These are phyloP conservation scores for Papilio demoleus DNA, from an alignment of 2,888 invertebrate species.

Conservation along the genomic window DNA sequence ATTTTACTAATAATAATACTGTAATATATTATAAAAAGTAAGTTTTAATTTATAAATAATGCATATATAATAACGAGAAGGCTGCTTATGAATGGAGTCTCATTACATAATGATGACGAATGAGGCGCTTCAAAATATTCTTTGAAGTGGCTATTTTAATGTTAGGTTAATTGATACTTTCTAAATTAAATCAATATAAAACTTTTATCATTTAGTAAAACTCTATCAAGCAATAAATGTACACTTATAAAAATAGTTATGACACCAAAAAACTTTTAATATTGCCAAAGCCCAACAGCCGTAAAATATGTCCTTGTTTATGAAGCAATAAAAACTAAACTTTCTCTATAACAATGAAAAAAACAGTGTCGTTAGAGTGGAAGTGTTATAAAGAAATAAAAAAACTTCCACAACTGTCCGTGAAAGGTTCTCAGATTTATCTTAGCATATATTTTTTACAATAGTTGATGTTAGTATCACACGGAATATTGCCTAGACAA, in stretches of 20 bases:
- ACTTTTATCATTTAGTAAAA: not conserved
- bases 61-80: too few species aligned
- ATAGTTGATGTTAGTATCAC: constrained; percentile 11
- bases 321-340: constrained; percentile 36
- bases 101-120: too few species aligned
- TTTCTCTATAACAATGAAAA: constrained; percentile 32
- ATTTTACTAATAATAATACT: too few species aligned
- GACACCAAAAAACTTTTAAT: constrained; percentile 31
- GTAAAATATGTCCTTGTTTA: constrained; percentile 36
- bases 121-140: too few species aligned
- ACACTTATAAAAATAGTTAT: constrained; percentile 16
- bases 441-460: constrained; percentile 10
- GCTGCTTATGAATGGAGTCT: too few species aligned
- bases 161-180: not conserved
- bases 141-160: too few species aligned
- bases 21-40: too few species aligned
- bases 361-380: constrained; percentile 24
- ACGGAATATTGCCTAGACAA: constrained; percentile 7
- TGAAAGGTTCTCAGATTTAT: constrained; percentile 18
- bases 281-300: constrained; percentile 28
- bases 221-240: not conserved
- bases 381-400: constrained; percentile 30
- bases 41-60: too few species aligned
- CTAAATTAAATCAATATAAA: not conserved
- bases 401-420: constrained; percentile 11